Conservation (phyloP, 2,113 vertebrate genomes). For the Brachionichthys hirsutus region DNA sequence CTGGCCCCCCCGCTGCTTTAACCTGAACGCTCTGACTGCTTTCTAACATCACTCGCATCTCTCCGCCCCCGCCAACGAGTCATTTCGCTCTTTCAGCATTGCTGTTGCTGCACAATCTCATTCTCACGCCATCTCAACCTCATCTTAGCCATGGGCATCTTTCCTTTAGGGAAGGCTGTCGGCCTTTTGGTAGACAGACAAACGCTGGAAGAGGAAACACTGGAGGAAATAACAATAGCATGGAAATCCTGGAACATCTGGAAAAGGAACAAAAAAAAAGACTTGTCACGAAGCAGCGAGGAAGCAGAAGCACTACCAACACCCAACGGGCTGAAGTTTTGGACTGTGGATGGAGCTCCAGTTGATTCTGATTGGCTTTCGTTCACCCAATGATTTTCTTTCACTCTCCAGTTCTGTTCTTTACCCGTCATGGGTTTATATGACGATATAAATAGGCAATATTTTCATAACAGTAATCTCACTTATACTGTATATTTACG, state of each 20-base stretch:
- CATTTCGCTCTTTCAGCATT: conserved; percentile 6
- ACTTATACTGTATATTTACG: too few species aligned
- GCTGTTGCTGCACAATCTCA: conserved; percentile 24
- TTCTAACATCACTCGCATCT: conserved; percentile 42
- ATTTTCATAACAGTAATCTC: too few species aligned
- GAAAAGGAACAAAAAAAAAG: too few species aligned
- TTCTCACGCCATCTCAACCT: conserved; percentile 38
- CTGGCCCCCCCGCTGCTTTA: conserved; percentile 21
- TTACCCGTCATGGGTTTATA: conserved; percentile 9
- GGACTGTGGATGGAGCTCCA: conserved; percentile 49
- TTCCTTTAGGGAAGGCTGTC: conserved; percentile 73
- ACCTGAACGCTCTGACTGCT: conserved; percentile 23
- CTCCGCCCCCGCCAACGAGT: conserved; percentile 22
- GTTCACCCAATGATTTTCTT: conserved; percentile 60
- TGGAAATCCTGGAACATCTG: conserved; percentile 13
- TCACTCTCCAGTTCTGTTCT: conserved; percentile 39
- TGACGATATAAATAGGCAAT: conserved; percentile 21
- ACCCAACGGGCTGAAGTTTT: conserved; percentile 20
- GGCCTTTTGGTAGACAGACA: conserved; percentile 53
- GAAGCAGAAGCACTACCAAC: conserved; percentile 22
- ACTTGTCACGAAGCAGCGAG: conserved; percentile 34
- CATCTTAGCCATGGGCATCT: conserved; percentile 50
- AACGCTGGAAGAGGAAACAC: conserved; percentile 37
- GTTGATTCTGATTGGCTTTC: conserved; percentile 35
- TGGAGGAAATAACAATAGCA: conserved; percentile 21